Percentiles rank a stretch among this genome's conserved stretches.
These are phyloP conservation scores for Poicephalus meyeri DNA, from an alignment of 2,113 vertebrate genomes.

Conservation along the genomic window DNA sequence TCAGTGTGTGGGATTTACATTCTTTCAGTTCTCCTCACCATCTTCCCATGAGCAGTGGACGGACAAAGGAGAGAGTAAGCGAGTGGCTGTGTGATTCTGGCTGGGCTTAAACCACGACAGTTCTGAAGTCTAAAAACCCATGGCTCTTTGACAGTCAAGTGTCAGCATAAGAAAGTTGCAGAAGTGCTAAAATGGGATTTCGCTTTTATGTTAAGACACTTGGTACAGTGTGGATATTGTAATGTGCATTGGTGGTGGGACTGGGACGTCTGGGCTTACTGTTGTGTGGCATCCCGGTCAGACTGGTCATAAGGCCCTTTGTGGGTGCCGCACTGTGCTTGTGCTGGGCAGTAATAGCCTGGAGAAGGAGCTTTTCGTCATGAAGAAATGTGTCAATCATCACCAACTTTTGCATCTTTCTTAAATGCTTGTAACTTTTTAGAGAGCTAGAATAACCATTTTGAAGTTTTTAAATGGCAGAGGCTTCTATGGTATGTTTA, in stretches of 20 bases:
- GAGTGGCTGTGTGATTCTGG: not conserved
- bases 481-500: not conserved
- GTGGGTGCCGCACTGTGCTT: fast-evolving
- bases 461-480: not conserved
- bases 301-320: fast-evolving
- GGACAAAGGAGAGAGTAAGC: not conserved
- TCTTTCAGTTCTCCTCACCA: not conserved
- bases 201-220: not conserved
- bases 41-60: not conserved
- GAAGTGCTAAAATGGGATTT: not conserved
- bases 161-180: not conserved
- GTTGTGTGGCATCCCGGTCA: fast-evolving
- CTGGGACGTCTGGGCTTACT: not conserved
- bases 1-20: not conserved
- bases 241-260: not conserved
- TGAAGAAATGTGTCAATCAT: not conserved
- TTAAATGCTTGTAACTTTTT: not conserved
- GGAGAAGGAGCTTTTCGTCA: not conserved
- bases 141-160: not conserved
- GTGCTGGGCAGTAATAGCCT: not conserved
- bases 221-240: not conserved
- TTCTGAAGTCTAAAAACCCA: not conserved
- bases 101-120: not conserved
- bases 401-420: not conserved
- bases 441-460: not conserved